These are phyloP conservation scores for Lacanobia wlatinum DNA, from an alignment of 2,888 invertebrate species.

Conservation along the genomic window DNA sequence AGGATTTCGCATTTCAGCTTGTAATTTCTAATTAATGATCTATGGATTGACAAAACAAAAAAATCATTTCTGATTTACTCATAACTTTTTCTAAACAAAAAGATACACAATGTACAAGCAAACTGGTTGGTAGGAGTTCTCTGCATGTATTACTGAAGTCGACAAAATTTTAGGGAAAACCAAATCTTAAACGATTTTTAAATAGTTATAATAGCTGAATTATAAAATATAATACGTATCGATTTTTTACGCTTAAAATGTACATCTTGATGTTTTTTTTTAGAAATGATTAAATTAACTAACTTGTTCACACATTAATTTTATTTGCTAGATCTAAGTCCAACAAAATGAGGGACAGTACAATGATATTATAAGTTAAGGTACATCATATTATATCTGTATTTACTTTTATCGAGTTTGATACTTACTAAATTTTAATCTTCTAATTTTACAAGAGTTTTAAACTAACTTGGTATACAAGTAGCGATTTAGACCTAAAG, in stretches of 20 bases:
- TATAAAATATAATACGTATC: neutral
- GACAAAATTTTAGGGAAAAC: neutral
- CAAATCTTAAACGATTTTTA: neutral
- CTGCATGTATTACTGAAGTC: neutral
- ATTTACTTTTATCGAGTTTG: too few species aligned
- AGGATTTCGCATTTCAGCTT: neutral
- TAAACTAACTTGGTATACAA: too few species aligned
- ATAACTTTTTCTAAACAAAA: neutral
- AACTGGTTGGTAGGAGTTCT: neutral
- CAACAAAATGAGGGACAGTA: neutral
- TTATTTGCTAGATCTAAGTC: neutral
- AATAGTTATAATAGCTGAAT: neutral
- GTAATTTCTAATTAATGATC: neutral
- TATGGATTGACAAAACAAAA: neutral
- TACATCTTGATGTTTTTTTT: neutral
- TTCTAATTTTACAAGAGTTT: too few species aligned
- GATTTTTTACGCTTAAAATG: too few species aligned
- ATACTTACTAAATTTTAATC: too few species aligned
- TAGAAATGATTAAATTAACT: neutral
- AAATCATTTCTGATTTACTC: neutral
- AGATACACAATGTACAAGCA: neutral
- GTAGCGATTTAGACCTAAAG: too few species aligned
- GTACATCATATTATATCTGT: neutral
- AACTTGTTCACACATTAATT: conserved; percentile 3
- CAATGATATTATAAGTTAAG: conserved; percentile 1